phyloP scores from a whole-genome alignment of 2,797 vertebrate genomes.

The Pipistrellus kuhlii region DNA sequence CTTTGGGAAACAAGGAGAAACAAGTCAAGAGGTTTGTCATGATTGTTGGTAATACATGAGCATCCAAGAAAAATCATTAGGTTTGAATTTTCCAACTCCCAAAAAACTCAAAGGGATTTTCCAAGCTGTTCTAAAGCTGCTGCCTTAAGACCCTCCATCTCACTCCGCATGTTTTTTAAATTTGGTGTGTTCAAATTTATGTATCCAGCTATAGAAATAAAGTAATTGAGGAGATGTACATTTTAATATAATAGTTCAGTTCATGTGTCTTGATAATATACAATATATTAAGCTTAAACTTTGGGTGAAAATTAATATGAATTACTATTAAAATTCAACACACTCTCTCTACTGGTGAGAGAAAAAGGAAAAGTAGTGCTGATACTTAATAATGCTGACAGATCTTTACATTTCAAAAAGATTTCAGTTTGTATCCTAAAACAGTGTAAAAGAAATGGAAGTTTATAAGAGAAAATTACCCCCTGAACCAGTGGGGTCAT shows the following conservation, averaged over 20 bases:
- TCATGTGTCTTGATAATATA: neutral
- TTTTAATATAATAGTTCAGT: neutral
- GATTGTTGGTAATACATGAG: neutral
- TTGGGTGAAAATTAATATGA: constrained; percentile 5
- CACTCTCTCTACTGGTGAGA: neutral
- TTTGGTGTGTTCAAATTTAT: neutral
- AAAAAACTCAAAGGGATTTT: neutral
- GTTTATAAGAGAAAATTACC: constrained; percentile 73
- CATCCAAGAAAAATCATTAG: constrained; percentile 35
- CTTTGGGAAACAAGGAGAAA: neutral
- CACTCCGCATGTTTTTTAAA: neutral
- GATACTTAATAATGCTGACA: neutral
- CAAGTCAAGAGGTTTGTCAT: constrained; percentile 9
- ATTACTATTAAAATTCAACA: constrained; percentile 17
- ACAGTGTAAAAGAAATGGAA: constrained; percentile 58
- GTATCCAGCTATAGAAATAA: constrained; percentile 10
- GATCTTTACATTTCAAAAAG: constrained; percentile 60
- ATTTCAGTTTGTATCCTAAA: constrained; percentile 39
- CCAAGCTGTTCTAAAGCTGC: neutral
- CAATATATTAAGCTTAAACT: neutral
- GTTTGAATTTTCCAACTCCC: constrained; percentile 41
- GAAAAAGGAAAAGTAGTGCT: neutral
- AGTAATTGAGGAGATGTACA: neutral
- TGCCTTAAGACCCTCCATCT: neutral
- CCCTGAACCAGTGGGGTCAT: constrained; percentile 74